Evolutionary conservation across 2,113 vertebrate genomes (phyloP).

Genomic region (Melanotaenia duboulayi): DNA sequence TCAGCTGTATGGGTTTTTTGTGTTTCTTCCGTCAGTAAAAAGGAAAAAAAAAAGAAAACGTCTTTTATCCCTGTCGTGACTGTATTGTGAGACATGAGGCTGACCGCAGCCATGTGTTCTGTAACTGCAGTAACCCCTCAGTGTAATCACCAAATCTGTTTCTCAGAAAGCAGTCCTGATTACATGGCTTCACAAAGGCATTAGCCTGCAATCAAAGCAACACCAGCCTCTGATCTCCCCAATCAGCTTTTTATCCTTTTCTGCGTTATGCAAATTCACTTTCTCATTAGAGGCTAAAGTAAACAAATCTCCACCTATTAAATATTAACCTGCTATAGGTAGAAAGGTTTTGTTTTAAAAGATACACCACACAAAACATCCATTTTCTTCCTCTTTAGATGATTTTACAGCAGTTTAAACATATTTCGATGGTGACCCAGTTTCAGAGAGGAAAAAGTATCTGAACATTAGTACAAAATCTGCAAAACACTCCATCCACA

Average conservation of each 20-base stretch:
- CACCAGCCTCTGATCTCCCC: slow-evolving; percentile 34
- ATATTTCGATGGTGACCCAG: neutral
- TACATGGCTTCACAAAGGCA: slow-evolving; percentile 8
- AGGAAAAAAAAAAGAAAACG: neutral
- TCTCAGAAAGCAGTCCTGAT: slow-evolving; percentile 42
- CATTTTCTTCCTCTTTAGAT: neutral
- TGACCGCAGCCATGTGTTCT: neutral
- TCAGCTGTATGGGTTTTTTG: neutral
- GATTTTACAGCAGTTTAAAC: neutral
- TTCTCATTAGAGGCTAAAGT: slow-evolving; percentile 40
- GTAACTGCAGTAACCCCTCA: slow-evolving; percentile 25
- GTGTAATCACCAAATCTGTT: slow-evolving; percentile 38
- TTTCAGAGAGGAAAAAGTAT: neutral
- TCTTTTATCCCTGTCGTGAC: neutral
- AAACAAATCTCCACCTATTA: slow-evolving; percentile 31
- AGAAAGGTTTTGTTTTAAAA: neutral
- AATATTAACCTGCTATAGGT: slow-evolving; percentile 11
- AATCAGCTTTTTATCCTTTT: slow-evolving; percentile 50
- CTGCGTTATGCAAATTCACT: slow-evolving; percentile 47
- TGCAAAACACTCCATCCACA: neutral
- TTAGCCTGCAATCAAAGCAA: slow-evolving; percentile 48
- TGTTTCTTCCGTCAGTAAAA: neutral
- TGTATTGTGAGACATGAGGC: neutral
- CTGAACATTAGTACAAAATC: neutral
- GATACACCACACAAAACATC: neutral